phyloP scores from a whole-genome alignment of 2,113 vertebrate species.

The Melospiza melodia region DNA sequence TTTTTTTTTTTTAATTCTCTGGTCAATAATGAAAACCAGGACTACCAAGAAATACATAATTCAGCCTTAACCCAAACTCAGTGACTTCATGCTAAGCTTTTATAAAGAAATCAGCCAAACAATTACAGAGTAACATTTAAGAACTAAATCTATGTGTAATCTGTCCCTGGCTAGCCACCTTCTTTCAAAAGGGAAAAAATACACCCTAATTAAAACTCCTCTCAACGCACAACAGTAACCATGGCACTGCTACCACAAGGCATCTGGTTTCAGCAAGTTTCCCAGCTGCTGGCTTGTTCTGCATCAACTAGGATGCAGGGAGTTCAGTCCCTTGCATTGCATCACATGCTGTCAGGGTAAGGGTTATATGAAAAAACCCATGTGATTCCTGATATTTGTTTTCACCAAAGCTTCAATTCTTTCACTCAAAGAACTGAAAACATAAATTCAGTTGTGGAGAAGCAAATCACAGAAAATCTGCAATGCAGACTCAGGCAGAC shows the following conservation, averaged over 20 bases:
- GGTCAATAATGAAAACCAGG: neutral
- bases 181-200: neutral
- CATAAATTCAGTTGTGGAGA: neutral
- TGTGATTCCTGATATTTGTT: neutral
- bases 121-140: neutral
- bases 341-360: neutral
- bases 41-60: neutral
- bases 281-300: neutral
- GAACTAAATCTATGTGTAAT: neutral
- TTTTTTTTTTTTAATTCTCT: neutral
- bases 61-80: neutral
- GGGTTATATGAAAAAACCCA: neutral
- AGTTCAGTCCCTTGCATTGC: neutral
- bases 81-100: conserved; percentile 10
- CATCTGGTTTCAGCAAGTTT: neutral
- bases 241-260: neutral
- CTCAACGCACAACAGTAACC: neutral
- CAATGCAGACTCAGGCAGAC: neutral
- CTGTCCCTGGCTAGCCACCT: neutral
- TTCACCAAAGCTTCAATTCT: neutral
- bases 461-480: neutral
- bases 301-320: neutral
- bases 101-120: conserved; percentile 10
- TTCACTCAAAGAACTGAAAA: neutral
- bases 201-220: neutral